Conservation (phyloP, 1,140 invertebrate genomes). For the Microplitis demolitor region DNA sequence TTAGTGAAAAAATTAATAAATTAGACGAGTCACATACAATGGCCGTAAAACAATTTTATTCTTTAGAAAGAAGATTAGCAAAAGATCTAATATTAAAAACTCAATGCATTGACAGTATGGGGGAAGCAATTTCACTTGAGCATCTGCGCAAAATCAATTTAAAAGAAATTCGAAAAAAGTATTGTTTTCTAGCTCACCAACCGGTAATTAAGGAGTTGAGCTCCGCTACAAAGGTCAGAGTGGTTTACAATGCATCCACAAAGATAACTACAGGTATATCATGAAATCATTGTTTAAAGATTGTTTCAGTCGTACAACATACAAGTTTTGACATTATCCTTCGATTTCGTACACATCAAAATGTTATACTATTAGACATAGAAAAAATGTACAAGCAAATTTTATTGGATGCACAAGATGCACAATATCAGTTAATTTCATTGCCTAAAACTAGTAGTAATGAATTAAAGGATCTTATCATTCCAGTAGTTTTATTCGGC, state of each 20-base stretch:
- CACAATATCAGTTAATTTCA: conserved; percentile 28
- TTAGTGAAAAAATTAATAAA: conserved; percentile 25
- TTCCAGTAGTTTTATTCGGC: conserved; percentile 43
- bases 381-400: conserved; percentile 28
- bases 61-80: conserved; percentile 19
- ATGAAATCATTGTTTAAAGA: background rate
- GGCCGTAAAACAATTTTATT: conserved; percentile 6
- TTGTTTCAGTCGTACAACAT: conserved; percentile 1
- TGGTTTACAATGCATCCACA: conserved; percentile 14
- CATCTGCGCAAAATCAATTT: conserved; percentile 22
- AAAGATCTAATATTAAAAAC: conserved; percentile 16
- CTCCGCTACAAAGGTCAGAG: conserved; percentile 2
- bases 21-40: conserved; percentile 12
- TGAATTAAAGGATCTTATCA: conserved; percentile 23
- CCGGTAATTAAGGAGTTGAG: conserved; percentile 1
- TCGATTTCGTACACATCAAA: background rate
- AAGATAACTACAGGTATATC: conserved; percentile 5
- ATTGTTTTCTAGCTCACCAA: conserved; percentile 19
- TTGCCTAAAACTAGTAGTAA: conserved; percentile 9
- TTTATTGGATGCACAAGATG: conserved; percentile 11
- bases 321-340: background rate
- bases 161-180: background rate
- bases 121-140: conserved; percentile 31
- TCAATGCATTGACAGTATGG: conserved; percentile 20
- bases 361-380: conserved; percentile 35